phyloP scores from a whole-genome alignment of 2,888 invertebrate species.

The Limnephilus rhombicus region DNA sequence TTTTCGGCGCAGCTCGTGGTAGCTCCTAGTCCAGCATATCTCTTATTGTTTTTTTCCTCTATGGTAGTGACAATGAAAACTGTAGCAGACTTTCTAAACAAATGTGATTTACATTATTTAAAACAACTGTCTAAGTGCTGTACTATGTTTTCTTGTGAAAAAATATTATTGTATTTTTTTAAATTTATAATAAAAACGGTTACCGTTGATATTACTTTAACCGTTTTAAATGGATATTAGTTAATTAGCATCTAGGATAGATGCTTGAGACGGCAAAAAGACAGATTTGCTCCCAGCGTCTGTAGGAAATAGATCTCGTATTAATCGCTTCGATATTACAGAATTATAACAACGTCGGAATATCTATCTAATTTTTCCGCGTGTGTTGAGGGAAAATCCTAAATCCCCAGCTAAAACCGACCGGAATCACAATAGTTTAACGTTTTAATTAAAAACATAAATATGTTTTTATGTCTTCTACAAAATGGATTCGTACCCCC shows the following conservation, averaged over 20 bases:
- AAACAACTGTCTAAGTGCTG: constrained; percentile 34
- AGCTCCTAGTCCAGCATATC: too few species aligned
- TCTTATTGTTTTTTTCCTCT: too few species aligned
- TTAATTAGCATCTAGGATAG: background rate
- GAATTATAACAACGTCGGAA: constrained; percentile 4
- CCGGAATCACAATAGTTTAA: constrained; percentile 37
- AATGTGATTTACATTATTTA: constrained; percentile 4
- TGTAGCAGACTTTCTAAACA: constrained; percentile 13
- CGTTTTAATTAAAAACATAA: constrained; percentile 33
- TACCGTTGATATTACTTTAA: constrained; percentile 21
- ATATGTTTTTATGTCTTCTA: constrained; percentile 4
- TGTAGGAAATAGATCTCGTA: background rate
- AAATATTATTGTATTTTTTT: constrained; percentile 32
- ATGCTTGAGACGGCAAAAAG: background rate
- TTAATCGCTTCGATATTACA: background rate
- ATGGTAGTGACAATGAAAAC: background rate
- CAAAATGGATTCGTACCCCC: constrained; percentile 18
- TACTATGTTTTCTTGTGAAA: constrained; percentile 34
- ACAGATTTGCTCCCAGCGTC: background rate
- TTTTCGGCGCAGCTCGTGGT: too few species aligned
- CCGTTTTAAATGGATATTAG: background rate
- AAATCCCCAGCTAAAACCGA: constrained; percentile 3
- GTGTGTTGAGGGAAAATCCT: background rate
- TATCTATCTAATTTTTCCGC: constrained; percentile 30
- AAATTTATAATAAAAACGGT: constrained; percentile 3